A percentile compares a stretch with the other conserved stretches of the same genome.
These are phyloP conservation scores for Rhabdomys dilectus DNA, from an alignment of 2,113 vertebrate species.

Conservation along the genomic window DNA sequence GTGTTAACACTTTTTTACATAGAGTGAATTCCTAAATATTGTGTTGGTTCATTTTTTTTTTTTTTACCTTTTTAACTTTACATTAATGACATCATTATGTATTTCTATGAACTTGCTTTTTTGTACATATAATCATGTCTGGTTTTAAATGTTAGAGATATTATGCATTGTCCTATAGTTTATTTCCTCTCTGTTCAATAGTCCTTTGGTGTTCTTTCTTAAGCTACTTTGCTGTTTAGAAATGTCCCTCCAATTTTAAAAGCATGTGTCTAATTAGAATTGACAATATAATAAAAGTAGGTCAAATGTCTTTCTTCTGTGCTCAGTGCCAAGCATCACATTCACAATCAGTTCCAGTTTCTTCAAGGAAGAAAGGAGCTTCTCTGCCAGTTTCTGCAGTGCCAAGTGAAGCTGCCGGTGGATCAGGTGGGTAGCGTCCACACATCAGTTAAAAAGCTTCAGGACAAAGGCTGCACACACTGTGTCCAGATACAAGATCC, in stretches of 20 bases:
- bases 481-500: neutral
- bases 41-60: neutral
- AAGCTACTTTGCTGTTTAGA: slow-evolving; percentile 39
- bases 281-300: slow-evolving; percentile 27
- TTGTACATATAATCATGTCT: neutral
- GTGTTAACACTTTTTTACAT: neutral
- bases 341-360: slow-evolving; percentile 38
- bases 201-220: neutral
- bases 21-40: neutral
- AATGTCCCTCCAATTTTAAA: neutral
- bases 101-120: slow-evolving; percentile 14
- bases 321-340: slow-evolving; percentile 13
- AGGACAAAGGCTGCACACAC: neutral
- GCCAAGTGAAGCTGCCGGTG: neutral
- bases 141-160: neutral
- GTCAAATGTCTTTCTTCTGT: slow-evolving; percentile 52
- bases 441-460: neutral
- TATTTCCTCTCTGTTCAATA: neutral
- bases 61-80: neutral
- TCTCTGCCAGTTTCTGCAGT: neutral
- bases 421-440: slow-evolving; percentile 80
- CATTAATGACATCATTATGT: neutral
- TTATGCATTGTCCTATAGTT: neutral
- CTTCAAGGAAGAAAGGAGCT: slow-evolving; percentile 47
- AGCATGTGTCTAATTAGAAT: slow-evolving; percentile 45